Evolutionary conservation across 2,888 invertebrate species (phyloP).

Genomic region (Empis stercorea): DNA sequence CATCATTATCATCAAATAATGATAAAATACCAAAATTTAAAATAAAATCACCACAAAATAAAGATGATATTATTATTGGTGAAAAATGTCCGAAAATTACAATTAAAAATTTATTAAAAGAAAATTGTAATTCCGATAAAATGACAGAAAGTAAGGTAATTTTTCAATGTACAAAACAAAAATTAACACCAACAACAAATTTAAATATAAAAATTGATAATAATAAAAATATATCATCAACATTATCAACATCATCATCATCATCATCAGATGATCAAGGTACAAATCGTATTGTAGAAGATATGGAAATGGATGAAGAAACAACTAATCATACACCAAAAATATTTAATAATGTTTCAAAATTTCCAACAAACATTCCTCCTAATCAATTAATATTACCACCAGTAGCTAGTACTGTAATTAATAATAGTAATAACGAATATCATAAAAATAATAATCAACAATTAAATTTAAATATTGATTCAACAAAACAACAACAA

Average conservation of each 20-base stretch:
- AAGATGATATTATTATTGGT: constrained; percentile 31
- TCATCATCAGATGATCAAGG: constrained; percentile 14
- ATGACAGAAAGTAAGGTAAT: neutral
- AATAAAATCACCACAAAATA: constrained; percentile 37
- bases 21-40: constrained; percentile 30
- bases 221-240: neutral
- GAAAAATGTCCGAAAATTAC: constrained; percentile 14
- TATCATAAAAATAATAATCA: constrained; percentile 4
- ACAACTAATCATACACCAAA: constrained; percentile 28
- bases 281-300: constrained; percentile 28
- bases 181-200: no score
- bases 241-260: neutral
- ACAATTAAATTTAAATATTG: neutral
- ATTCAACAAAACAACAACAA: neutral
- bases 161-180: no score
- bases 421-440: neutral
- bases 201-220: neutral
- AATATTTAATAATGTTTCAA: constrained; percentile 26
- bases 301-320: constrained; percentile 32
- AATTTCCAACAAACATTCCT: constrained; percentile 13
- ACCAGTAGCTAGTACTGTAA: constrained; percentile 3
- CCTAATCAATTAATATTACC: neutral
- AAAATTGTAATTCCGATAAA: constrained; percentile 35
- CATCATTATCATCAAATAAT: neutral
- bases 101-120: constrained; percentile 35